Conservation (phyloP, 2,113 vertebrate species). For the Xerus inauris region DNA sequence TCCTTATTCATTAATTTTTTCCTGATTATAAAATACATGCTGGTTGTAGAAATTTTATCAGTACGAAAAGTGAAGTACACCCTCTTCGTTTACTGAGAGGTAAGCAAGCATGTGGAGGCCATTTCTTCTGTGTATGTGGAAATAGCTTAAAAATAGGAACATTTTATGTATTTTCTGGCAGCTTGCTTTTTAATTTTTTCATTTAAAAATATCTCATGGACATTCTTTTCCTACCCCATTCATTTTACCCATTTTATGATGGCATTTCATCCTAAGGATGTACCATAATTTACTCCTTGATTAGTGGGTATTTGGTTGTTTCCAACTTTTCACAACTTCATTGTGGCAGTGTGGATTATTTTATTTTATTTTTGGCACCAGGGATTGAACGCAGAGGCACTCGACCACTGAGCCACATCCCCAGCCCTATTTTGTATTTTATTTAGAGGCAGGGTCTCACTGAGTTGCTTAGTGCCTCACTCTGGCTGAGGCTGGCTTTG, state of each 20-base stretch:
- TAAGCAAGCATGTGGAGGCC: rapidly evolving
- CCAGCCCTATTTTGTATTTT: too few relatives aligned
- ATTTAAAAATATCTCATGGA: not conserved
- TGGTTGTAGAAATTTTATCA: not conserved
- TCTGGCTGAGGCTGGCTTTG: too few relatives aligned
- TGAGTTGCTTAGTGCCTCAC: too few relatives aligned
- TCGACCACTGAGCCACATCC: too few relatives aligned
- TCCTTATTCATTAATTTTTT: conserved; percentile 48
- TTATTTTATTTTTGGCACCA: too few relatives aligned
- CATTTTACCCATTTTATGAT: not conserved
- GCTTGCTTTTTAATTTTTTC: not conserved
- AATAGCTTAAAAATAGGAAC: not conserved
- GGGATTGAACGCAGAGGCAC: too few relatives aligned
- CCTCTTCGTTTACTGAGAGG: not conserved
- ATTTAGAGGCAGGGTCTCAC: too few relatives aligned
- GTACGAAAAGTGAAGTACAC: not conserved
- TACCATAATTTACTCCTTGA: rapidly evolving
- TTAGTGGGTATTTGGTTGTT: not conserved
- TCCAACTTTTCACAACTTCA: not conserved
- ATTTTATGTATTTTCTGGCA: not conserved
- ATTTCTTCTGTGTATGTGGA: not conserved
- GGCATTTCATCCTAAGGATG: not conserved
- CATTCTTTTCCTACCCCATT: not conserved
- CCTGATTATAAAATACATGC: not conserved
- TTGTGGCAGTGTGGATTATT: not conserved